Evolutionary conservation across 92 coral and sea anemone species (phyloP).

Genomic region (Phymanthus crucifer): DNA sequence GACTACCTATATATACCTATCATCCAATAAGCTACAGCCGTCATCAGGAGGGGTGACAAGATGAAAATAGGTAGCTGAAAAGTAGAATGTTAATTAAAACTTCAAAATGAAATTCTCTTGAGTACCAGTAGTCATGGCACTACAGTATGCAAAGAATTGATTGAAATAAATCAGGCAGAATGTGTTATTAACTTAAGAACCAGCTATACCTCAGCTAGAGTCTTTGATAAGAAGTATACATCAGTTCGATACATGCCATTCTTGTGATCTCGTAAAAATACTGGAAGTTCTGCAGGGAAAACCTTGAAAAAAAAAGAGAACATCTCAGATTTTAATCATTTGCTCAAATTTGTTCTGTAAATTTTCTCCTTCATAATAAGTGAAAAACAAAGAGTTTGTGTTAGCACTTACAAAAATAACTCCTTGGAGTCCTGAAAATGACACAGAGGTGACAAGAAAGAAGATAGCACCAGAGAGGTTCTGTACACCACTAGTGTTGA

Average conservation of each 20-base stretch:
- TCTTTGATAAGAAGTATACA: slow-evolving; percentile 84
- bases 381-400: too few relatives aligned
- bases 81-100: background rate
- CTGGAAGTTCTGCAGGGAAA: slow-evolving; percentile 83
- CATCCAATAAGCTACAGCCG: slow-evolving; percentile 87
- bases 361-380: too few relatives aligned
- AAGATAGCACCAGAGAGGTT: slow-evolving; percentile 80
- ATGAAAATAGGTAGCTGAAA: slow-evolving; percentile 78
- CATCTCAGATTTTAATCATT: background rate
- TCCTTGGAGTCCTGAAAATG: slow-evolving; percentile 74
- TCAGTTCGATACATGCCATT: slow-evolving; percentile 94
- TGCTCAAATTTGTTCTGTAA: too few relatives aligned
- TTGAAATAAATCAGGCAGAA: too few relatives aligned
- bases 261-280: slow-evolving; percentile 89
- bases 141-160: too few relatives aligned
- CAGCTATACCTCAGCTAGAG: slow-evolving; percentile 76
- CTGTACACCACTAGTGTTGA: slow-evolving; percentile 73
- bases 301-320: slow-evolving; percentile 50
- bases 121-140: background rate
- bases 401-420: slow-evolving; percentile 82
- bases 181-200: background rate
- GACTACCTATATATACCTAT: slow-evolving; percentile 52
- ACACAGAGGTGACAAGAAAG: slow-evolving; percentile 66
- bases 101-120: background rate
- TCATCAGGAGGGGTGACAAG: slow-evolving; percentile 56